Base-by-base conservation (phyloP, 2,888 invertebrate genomes). In the Unio pictorum region DNA sequence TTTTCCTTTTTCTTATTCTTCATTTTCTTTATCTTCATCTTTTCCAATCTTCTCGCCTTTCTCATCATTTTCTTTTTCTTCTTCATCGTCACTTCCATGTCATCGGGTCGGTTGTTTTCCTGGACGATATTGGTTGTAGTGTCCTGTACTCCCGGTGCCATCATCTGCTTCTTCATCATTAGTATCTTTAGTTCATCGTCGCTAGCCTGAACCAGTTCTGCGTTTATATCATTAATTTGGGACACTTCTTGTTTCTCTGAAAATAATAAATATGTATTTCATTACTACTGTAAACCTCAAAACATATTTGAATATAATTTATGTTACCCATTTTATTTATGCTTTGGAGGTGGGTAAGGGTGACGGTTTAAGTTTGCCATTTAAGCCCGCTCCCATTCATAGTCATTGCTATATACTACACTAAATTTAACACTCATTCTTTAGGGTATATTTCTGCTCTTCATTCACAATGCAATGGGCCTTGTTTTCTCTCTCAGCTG, bases 81-180 rank as follows among this genome's bases (percentile, higher is more conserved):
- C 55, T 62, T 66, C 70, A 73, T 73, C 6, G 57, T 54, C 23
- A 75, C 68, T 17, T 72, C 64, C 23, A 64, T 18, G 45, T 69
- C 65, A 17, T 64, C 61, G 7, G 62, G 60, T 0, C 61, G 67
- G 28, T 69, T 66, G 15, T 69, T 45, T n/a, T 68, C 69, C 58
- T 66, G 66, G 18, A 64, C 61, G 54, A 61, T 64, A 55, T 65
- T 73, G 4, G 55, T 66, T 20, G 60, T 54, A 17, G 62, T 58
- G 28, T 66, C 66, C 15, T 55, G 67, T 45, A 63, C 65, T 15
- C 66, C 61, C 4, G 56, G 61, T 34, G 56, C 61, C 72, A 80
- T 73, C 68, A 67, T 67, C 55, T 74, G 68, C 55, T 78, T 80
- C 55, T 75, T 69, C 68, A 61, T 79, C 73, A 74, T 76, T 73